A percentile compares a stretch with the other conserved stretches of the same genome.
Conservation (phyloP, 2,113 vertebrate genomes). For the Xyrauchen texanus region DNA sequence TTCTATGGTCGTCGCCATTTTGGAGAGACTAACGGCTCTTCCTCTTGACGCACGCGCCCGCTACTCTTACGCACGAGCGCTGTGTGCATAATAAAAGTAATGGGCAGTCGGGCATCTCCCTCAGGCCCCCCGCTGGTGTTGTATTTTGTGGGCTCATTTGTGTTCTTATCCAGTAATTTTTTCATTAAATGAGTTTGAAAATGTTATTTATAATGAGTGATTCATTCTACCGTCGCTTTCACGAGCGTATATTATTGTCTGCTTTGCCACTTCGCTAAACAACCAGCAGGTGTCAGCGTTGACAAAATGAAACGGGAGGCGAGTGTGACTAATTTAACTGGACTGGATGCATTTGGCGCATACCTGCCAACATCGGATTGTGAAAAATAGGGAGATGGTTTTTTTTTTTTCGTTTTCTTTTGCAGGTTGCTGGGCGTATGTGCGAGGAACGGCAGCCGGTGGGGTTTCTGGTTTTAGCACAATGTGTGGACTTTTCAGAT, state of each 20-base stretch:
- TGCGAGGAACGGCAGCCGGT: too few species aligned
- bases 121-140: not conserved
- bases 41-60: constrained; percentile 60
- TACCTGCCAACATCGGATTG: too few species aligned
- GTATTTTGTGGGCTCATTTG: not conserved
- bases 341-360: too few species aligned
- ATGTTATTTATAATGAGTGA: not conserved
- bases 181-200: not conserved
- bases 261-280: not conserved
- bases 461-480: too few species aligned
- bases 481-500: too few species aligned
- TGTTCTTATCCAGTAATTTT: not conserved
- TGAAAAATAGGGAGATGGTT: too few species aligned
- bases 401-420: too few species aligned
- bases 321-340: too few species aligned
- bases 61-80: constrained; percentile 18
- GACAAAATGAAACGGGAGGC: not conserved
- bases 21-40: constrained; percentile 71
- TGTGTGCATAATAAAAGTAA: constrained; percentile 24
- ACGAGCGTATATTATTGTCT: not conserved
- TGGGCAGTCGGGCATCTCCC: not conserved
- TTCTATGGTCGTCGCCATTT: constrained; percentile 87
- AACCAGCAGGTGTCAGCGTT: constrained; percentile 37
- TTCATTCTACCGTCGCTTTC: not conserved
- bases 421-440: too few species aligned